Evolutionary conservation across 2,797 vertebrate species (phyloP).

Genomic region (Sebastes dallii): DNA sequence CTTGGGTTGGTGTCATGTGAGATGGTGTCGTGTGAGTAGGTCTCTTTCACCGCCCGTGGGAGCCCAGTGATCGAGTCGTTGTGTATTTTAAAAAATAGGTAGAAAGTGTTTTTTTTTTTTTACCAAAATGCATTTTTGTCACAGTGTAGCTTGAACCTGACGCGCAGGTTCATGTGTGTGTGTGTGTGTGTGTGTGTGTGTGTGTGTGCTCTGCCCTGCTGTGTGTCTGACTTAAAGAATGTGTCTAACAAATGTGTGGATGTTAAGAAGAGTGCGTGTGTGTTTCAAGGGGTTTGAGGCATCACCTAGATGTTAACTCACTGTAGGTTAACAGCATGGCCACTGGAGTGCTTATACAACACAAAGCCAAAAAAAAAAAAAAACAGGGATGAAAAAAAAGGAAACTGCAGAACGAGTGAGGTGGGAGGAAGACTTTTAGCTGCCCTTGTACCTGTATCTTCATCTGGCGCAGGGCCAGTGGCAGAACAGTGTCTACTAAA

Average conservation of each 20-base stretch:
- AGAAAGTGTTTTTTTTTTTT: conserved; percentile 57
- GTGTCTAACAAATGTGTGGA: conserved; percentile 46
- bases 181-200: conserved; percentile 21
- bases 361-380: conserved; percentile 72
- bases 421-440: conserved; percentile 35
- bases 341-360: conserved; percentile 70
- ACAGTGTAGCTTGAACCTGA: conserved; percentile 71
- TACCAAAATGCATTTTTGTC: conserved; percentile 73
- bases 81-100: conserved; percentile 56
- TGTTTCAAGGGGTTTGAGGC: conserved; percentile 41
- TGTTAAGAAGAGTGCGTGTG: conserved; percentile 30
- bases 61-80: conserved; percentile 34
- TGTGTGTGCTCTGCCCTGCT: conserved; percentile 46
- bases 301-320: conserved; percentile 21
- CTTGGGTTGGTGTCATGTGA: conserved; percentile 65
- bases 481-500: conserved; percentile 49
- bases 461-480: conserved; percentile 40
- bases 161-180: conserved; percentile 29
- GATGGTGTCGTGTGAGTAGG: conserved; percentile 61
- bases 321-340: conserved; percentile 43
- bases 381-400: conserved; percentile 36
- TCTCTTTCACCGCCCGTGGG: conserved; percentile 37
- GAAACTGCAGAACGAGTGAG: conserved; percentile 42
- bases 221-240: conserved; percentile 47
- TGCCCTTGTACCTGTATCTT: conserved; percentile 58